Percentiles rank a stretch among this genome's conserved stretches.
phyloP scores from a whole-genome alignment of 2,888 invertebrate genomes.

The Pegoplata infirma region DNA sequence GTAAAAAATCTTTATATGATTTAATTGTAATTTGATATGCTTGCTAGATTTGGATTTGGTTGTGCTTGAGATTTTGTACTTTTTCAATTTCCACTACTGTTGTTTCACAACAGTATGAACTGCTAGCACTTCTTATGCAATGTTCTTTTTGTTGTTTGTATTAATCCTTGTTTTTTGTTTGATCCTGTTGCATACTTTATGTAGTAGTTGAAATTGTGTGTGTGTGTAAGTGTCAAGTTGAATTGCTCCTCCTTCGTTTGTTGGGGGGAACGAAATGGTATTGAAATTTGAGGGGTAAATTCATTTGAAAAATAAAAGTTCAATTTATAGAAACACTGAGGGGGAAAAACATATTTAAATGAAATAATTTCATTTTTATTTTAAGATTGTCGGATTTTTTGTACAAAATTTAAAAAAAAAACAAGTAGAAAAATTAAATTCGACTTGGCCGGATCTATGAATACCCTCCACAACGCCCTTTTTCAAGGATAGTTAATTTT shows the following conservation, averaged over 20 bases:
- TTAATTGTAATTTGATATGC: constrained; percentile 61
- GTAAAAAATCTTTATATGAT: constrained; percentile 53
- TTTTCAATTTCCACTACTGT: background rate
- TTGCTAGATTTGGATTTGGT: constrained; percentile 39
- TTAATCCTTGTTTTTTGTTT: background rate
- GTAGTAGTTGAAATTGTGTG: background rate
- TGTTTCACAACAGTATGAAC: constrained; percentile 14
- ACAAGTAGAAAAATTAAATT: no score
- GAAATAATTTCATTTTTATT: no score
- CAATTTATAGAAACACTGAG: no score
- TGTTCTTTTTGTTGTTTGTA: background rate
- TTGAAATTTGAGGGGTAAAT: constrained; percentile 16
- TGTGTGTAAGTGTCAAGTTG: background rate
- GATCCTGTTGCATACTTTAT: constrained; percentile 49
- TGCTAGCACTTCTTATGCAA: constrained; percentile 33
- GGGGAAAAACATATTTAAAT: no score
- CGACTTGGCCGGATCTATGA: no score
- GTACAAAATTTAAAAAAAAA: no score
- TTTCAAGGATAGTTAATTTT: no score
- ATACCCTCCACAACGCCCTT: no score
- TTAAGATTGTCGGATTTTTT: no score
- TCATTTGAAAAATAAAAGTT: no score
- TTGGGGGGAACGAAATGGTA: constrained; percentile 20
- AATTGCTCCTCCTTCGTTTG: constrained; percentile 48
- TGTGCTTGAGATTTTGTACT: constrained; percentile 7